These are phyloP conservation scores for Phodopus roborovskii DNA, from an alignment of 2,113 vertebrate genomes.

Conservation along the genomic window DNA sequence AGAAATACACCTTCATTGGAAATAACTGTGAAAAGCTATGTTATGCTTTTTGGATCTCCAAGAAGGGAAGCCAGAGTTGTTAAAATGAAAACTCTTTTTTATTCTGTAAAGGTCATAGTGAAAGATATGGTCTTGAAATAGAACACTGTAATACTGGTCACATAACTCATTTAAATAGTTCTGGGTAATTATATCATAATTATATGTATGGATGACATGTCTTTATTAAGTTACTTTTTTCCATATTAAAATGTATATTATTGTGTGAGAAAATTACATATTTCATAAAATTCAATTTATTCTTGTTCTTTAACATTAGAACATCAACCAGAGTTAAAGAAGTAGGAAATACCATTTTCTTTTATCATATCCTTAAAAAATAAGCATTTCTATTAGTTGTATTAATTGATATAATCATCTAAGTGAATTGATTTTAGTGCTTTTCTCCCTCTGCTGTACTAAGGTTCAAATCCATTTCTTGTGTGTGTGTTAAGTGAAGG, in stretches of 20 bases:
- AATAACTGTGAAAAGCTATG: conserved; percentile 42
- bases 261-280: conserved; percentile 57
- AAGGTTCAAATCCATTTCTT: background rate
- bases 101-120: conserved; percentile 16
- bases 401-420: conserved; percentile 7
- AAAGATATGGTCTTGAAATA: conserved; percentile 27
- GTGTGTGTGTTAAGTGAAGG: background rate
- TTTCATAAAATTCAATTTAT: conserved; percentile 65
- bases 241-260: conserved; percentile 41
- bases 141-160: background rate
- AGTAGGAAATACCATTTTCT: conserved; percentile 22
- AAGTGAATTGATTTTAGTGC: background rate
- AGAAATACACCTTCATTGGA: background rate
- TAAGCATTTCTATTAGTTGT: background rate
- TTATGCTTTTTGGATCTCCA: conserved; percentile 48
- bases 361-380: conserved; percentile 53
- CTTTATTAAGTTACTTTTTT: conserved; percentile 51
- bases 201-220: conserved; percentile 9
- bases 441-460: background rate
- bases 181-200: background rate
- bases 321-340: conserved; percentile 43
- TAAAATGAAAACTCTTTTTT: conserved; percentile 48
- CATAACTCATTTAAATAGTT: conserved; percentile 31
- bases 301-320: conserved; percentile 33
- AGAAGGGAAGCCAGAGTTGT: conserved; percentile 51